Conservation (phyloP, 1,140 invertebrate genomes). For the Zaprionus gabonicus region DNA sequence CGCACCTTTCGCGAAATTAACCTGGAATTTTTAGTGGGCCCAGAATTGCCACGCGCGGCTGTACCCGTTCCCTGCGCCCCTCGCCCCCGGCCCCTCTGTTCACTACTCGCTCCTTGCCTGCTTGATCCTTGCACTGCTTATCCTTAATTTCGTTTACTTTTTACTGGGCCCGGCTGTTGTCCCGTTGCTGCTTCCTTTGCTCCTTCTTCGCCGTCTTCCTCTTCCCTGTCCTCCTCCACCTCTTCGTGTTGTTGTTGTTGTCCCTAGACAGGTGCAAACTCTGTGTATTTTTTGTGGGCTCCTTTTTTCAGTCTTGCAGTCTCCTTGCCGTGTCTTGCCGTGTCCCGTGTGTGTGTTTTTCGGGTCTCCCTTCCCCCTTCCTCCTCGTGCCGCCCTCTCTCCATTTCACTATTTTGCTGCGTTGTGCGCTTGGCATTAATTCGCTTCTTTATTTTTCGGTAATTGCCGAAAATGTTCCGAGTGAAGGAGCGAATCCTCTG, state of each 20-base stretch:
- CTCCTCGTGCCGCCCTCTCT: not conserved
- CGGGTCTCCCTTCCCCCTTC: not conserved
- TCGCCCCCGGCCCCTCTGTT: not conserved
- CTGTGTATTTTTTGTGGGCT: conserved; percentile 5
- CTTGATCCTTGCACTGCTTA: conserved; percentile 60
- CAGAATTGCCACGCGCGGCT: conserved; percentile 52
- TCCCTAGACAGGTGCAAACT: conserved; percentile 72
- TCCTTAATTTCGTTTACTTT: conserved; percentile 68
- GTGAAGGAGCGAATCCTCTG: conserved; percentile 71
- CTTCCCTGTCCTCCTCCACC: not conserved
- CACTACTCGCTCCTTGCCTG: not conserved
- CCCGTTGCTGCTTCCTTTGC: conserved; percentile 32
- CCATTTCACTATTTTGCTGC: not conserved
- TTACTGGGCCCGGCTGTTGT: conserved; percentile 32
- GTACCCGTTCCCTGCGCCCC: conserved; percentile 7
- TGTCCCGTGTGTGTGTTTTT: conserved; percentile 7
- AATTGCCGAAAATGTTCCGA: conserved; percentile 80
- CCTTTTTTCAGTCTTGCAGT: not conserved
- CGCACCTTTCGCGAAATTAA: conserved; percentile 69
- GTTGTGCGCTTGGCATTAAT: conserved; percentile 61
- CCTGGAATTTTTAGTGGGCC: conserved; percentile 66
- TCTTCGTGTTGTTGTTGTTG: conserved; percentile 8
- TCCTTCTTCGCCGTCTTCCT: conserved; percentile 36
- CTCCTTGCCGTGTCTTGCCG: not conserved
- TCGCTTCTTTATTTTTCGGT: conserved; percentile 79